Percentiles rank a stretch among this genome's conserved stretches.
These are phyloP conservation scores for Furcifer pardalis DNA, from an alignment of 2,797 vertebrate genomes.

Conservation along the genomic window DNA sequence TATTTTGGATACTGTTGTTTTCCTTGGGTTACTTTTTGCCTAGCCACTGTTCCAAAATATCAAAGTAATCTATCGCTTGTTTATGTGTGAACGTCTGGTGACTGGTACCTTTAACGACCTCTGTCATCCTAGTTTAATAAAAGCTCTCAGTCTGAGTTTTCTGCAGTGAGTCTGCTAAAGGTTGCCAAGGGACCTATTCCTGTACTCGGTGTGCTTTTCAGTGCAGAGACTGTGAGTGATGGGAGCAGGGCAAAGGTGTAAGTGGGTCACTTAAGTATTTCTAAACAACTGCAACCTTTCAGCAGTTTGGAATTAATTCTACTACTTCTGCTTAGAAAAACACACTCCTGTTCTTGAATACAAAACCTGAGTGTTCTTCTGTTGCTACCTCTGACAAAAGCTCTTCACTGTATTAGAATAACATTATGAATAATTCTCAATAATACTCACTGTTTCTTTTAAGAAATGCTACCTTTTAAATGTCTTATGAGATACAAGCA, in stretches of 20 bases:
- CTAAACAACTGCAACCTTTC: constrained; percentile 2
- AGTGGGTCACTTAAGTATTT: constrained; percentile 18
- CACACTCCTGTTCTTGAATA: background rate
- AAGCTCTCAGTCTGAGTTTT: background rate
- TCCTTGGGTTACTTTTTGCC: background rate
- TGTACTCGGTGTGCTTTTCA: constrained; percentile 22
- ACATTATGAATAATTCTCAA: background rate
- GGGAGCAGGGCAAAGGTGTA: constrained; percentile 36
- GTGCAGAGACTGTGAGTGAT: constrained; percentile 48
- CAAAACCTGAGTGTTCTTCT: background rate
- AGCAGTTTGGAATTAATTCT: background rate
- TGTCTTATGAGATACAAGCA: background rate
- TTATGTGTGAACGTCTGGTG: background rate
- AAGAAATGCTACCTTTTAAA: background rate
- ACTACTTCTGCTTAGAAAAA: constrained; percentile 1
- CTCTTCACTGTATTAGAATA: background rate
- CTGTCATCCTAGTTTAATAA: background rate
- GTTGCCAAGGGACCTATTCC: background rate
- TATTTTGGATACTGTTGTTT: background rate
- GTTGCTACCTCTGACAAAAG: background rate
- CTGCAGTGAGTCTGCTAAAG: background rate
- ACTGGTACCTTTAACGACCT: constrained; percentile 16
- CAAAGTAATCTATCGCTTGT: background rate
- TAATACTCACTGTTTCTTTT: background rate
- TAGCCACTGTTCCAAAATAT: background rate